Evolutionary conservation across 2,113 vertebrate genomes (phyloP), one percentile per base, ranked within the genome.

Genomic region (Cochlearius cochlearius): DNA sequence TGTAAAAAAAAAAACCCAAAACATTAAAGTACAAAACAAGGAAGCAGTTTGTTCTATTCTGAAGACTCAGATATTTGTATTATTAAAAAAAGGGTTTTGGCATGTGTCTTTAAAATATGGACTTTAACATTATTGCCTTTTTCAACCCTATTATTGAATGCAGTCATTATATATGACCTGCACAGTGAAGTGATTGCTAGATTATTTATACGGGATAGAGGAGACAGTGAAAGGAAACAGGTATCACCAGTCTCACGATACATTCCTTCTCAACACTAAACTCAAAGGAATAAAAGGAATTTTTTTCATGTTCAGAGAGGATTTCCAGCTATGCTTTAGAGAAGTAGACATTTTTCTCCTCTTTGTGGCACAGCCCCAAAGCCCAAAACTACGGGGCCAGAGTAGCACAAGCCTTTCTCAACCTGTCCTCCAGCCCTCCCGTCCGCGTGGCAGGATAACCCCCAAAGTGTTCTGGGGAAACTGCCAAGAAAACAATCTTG

Each of bases 401-500:
- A 9, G 19, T 0, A 68, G 59, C 29, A 50, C 8, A 52, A 76
- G 12, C 8, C n/a, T 66, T 60, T 53, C 43, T 43, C 60, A 52
- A 19, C 3, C 38, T 38, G 5, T 32, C 43, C 56, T 56, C 22
- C 69, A 81, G 59, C n/a, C 11, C 25, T 87, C 20, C 39, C 10
- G 15, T 36, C 30, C 36, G 9, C 0, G 0, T 4, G 14, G 27
- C 39, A 87, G 3, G 4, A 55, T 3, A 86, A 60, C 2, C 6
- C 27, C 53, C 18, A 26, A 47, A 0, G 0, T 2, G n/a, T 2
- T 50, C 71, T 16, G 6, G 13, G 63, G 27, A 77, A 90, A 63
- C 25, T 2, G 10, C 19, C 39, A 39, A 11, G 47, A 49, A 50
- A 77, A 56, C 22, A 22, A 19, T 19, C 43, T 21, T 25, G 16